Percentiles rank a stretch among this genome's conserved stretches.
phyloP scores from a whole-genome alignment of 2,888 invertebrate species.

The Nemotelus nigrinus region DNA sequence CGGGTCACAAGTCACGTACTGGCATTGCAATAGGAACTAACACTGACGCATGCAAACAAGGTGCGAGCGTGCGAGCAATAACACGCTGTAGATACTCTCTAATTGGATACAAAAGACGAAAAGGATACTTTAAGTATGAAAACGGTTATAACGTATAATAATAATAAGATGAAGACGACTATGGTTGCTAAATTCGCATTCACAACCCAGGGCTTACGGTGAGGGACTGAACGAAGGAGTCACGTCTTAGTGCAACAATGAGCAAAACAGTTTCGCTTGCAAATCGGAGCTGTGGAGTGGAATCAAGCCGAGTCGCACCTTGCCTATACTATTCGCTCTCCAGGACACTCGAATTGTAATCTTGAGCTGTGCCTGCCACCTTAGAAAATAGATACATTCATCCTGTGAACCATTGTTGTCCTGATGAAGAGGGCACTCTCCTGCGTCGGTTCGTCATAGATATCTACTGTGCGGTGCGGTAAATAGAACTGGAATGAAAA shows the following conservation, averaged over 20 bases:
- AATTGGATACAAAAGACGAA: conserved; percentile 44
- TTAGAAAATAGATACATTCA: conserved; percentile 30
- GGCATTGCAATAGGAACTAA: conserved; percentile 4
- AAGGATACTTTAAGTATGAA: conserved; percentile 42
- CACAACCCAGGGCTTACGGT: neutral
- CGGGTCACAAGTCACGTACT: neutral
- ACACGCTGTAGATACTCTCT: conserved; percentile 40
- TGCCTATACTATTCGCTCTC: too few species aligned
- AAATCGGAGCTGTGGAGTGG: neutral
- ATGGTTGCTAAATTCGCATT: conserved; percentile 15
- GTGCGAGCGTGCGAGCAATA: conserved; percentile 36
- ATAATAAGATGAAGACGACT: conserved; percentile 28
- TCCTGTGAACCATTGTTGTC: conserved; percentile 15
- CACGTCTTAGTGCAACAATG: conserved; percentile 31
- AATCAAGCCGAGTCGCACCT: too few species aligned
- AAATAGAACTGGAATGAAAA: neutral
- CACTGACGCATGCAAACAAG: conserved; percentile 9
- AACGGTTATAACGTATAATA: conserved; percentile 40
- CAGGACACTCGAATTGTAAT: too few species aligned
- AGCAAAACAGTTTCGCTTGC: conserved; percentile 27
- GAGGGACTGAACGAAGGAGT: conserved; percentile 14
- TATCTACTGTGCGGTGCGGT: neutral
- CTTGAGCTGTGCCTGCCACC: neutral
- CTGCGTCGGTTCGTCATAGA: conserved; percentile 18
- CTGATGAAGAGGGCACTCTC: conserved; percentile 25